Percentiles rank a stretch among this genome's conserved stretches.
phyloP scores from a whole-genome alignment of 92 coral and sea anemone genomes.

The Paragorgia papillata region DNA sequence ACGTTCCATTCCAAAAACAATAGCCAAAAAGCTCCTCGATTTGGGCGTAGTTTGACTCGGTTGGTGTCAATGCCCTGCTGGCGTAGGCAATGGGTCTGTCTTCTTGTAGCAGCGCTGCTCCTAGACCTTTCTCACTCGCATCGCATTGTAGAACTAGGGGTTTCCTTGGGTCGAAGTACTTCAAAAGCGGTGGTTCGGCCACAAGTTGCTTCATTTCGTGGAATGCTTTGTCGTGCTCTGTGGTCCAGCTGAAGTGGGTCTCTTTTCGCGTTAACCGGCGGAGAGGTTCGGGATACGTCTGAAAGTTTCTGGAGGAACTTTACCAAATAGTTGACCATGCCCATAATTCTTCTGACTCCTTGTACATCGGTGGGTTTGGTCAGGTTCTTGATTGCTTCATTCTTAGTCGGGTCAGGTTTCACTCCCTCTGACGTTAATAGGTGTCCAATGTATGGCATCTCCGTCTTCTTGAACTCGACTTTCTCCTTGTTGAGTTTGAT shows the following conservation, averaged over 20 bases:
- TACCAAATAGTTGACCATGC: slow-evolving; percentile 34
- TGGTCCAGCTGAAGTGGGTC: slow-evolving; percentile 13
- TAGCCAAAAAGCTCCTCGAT: too few relatives aligned
- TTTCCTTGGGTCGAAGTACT: slow-evolving; percentile 44
- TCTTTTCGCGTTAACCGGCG: slow-evolving; percentile 39
- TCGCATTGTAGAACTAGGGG: slow-evolving; percentile 26
- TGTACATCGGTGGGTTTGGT: slow-evolving; percentile 20
- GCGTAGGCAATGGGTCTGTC: slow-evolving; percentile 34
- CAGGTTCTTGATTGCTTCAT: slow-evolving; percentile 18
- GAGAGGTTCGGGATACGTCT: slow-evolving; percentile 19
- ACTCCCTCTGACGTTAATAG: slow-evolving; percentile 46
- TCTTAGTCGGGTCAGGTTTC: slow-evolving; percentile 41
- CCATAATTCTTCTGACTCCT: slow-evolving; percentile 37
- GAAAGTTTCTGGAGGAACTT: slow-evolving; percentile 46
- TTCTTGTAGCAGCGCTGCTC: slow-evolving; percentile 42
- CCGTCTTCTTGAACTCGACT: slow-evolving; percentile 23
- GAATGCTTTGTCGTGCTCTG: slow-evolving; percentile 35
- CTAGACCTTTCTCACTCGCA: slow-evolving; percentile 39
- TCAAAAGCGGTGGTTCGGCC: slow-evolving; percentile 40
- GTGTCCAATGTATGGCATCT: slow-evolving; percentile 48
- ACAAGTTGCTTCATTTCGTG: slow-evolving; percentile 26
- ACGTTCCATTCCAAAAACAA: slow-evolving; percentile 36
- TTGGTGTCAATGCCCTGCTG: slow-evolving; percentile 29
- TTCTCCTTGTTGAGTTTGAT: slow-evolving; percentile 33
- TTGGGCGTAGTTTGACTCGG: slow-evolving; percentile 42